Percentiles rank a stretch among this genome's conserved stretches.
Conservation (phyloP, 2,888 invertebrate genomes). For the Ectobius pallidus region DNA sequence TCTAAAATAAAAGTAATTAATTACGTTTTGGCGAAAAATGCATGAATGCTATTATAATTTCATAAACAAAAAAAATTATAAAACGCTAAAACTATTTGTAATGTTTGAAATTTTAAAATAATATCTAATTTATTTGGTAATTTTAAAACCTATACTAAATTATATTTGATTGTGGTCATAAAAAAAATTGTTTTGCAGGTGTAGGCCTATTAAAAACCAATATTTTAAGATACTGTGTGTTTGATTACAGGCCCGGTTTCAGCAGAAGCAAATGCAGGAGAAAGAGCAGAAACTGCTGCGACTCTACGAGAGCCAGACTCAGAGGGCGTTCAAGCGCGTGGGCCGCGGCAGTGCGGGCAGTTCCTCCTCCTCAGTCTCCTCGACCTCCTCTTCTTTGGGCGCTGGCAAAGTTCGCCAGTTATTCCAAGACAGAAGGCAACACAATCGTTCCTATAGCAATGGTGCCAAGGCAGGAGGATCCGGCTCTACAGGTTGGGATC, state of each 20-base stretch:
- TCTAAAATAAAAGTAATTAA: no score
- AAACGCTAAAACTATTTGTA: no score
- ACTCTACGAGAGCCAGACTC: constrained; percentile 71
- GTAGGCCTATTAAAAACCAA: no score
- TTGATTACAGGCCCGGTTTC: constrained; percentile 74
- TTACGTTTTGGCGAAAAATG: no score
- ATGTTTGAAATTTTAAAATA: no score
- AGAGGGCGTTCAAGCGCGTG: constrained; percentile 66
- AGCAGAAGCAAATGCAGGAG: constrained; percentile 81
- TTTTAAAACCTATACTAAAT: no score
- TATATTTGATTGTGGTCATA: no score
- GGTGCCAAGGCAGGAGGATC: not conserved
- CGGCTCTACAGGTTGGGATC: constrained; percentile 58
- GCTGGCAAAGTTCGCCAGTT: constrained; percentile 74
- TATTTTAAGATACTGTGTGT: not conserved
- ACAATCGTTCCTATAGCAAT: constrained; percentile 45
- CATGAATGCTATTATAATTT: no score
- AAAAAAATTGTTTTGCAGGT: no score
- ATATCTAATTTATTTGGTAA: no score
- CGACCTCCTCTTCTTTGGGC: constrained; percentile 44
- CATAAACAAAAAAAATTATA: no score
- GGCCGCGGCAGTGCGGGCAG: constrained; percentile 57
- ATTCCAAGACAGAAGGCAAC: constrained; percentile 82
- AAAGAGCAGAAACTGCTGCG: constrained; percentile 78
- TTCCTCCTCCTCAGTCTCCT: constrained; percentile 46